Conservation (phyloP, 2,888 invertebrate species). For the Cosmopolites sordidus region DNA sequence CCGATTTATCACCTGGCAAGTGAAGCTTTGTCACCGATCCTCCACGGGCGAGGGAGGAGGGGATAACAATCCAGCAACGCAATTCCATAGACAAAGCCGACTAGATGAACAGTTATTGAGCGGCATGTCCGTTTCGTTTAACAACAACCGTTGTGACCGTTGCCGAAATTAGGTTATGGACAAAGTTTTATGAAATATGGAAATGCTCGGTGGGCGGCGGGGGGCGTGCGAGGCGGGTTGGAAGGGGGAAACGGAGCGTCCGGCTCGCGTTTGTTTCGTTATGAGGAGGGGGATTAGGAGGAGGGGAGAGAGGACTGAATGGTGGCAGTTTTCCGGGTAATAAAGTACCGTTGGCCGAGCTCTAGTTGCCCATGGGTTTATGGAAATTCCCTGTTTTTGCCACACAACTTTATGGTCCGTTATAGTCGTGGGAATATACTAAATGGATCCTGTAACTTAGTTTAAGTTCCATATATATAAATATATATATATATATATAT, state of each 20-base stretch:
- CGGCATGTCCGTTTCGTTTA: constrained; percentile 1
- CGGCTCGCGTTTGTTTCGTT: constrained; percentile 34
- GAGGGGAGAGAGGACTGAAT: background rate
- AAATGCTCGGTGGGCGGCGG: constrained; percentile 35
- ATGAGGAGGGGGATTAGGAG: background rate
- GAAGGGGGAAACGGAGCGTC: constrained; percentile 27
- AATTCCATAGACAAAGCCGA: background rate
- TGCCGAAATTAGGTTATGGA: constrained; percentile 35
- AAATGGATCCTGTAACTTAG: too few relatives aligned
- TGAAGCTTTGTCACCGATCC: background rate
- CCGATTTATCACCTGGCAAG: background rate
- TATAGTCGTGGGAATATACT: too few relatives aligned
- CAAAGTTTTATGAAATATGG: constrained; percentile 47
- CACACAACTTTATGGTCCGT: too few relatives aligned
- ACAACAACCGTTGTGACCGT: constrained; percentile 5
- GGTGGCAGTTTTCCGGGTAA: background rate
- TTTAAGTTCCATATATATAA: too few relatives aligned
- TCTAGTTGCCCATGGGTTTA: background rate
- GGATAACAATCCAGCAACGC: background rate
- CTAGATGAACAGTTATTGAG: constrained; percentile 1
- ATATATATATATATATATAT: too few relatives aligned
- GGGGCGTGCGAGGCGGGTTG: background rate
- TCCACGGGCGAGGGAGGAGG: too few relatives aligned
- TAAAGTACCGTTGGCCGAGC: background rate
- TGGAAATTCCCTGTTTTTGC: background rate